Evolutionary conservation across 1,140 invertebrate species (phyloP).

Genomic region (Stegodyphus dumicola): DNA sequence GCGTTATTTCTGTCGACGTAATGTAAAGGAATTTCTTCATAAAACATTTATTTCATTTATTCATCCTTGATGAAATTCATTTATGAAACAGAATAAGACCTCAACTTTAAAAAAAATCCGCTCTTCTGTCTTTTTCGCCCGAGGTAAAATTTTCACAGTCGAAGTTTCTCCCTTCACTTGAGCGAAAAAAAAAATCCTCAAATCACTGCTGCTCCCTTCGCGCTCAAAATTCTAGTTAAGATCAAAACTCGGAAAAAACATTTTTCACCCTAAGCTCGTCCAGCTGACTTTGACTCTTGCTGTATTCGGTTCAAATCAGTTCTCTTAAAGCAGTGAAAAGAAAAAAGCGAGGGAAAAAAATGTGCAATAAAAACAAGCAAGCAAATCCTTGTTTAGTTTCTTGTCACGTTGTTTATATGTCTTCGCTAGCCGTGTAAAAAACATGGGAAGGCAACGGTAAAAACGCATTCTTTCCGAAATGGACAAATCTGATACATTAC

Average conservation of each 20-base stretch:
- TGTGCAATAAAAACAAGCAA: neutral
- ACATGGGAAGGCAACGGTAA: conserved; percentile 1
- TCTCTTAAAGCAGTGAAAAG: neutral
- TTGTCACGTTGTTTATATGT: conserved; percentile 18
- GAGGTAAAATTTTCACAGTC: too few species aligned
- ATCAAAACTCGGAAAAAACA: neutral
- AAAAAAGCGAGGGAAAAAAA: too few species aligned
- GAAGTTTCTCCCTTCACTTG: too few species aligned
- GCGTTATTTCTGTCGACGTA: too few species aligned
- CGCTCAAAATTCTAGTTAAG: neutral
- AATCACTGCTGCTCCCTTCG: neutral
- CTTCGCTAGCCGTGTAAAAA: conserved; percentile 6
- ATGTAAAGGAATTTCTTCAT: too few species aligned
- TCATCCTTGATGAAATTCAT: too few species aligned
- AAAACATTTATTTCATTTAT: too few species aligned
- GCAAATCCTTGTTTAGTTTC: conserved; percentile 8
- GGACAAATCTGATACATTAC: conserved; percentile 27
- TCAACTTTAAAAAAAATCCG: too few species aligned
- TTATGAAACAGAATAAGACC: too few species aligned
- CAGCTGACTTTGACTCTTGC: neutral
- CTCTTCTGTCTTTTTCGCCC: too few species aligned
- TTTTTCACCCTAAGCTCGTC: neutral
- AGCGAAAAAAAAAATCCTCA: too few species aligned
- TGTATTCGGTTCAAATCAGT: too few species aligned
- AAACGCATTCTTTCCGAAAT: neutral